Evolutionary conservation across 2,888 invertebrate species (phyloP), one percentile per base, ranked within the genome.

Genomic region (Nephrotoma guestfalica): DNA sequence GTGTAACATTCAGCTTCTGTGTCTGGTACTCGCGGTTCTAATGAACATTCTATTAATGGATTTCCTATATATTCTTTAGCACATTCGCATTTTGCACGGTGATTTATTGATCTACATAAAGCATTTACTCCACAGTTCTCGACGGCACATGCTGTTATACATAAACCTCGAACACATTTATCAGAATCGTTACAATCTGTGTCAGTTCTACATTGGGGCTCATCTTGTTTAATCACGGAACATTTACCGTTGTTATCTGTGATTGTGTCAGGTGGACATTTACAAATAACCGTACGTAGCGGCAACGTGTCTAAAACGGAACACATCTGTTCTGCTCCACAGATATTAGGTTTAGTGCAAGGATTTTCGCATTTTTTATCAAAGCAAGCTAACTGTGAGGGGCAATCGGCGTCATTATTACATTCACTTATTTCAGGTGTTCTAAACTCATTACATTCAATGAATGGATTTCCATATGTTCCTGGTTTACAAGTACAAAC

Each of bases 61-160:
- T 96, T 96, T 89, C 97, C 97, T 51, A 92, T 93, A 90, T 96
- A 97, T 40, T 95, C 96, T 11, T 94, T 92, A 15, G 97, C 94
- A 90, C 97, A 97, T 13, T 93, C 93, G 90, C 97, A 97, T 85
- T 95, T 93, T 0, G 96, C 95, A 88, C 94, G 94, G 90, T 97
- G 97, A 88, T 95, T 94, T 40, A 93, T 90, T 0, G 97, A 95
- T 89, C 93, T 94, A 89, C 97, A 97, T 87, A 96, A 93, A 2
- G 97, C 96, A 89, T 97, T 97, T 86, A 95, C 93, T 87, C 97
- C 97, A 89, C 97, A 97, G 41, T 93, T 93, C 88, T 96, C 95
- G 1, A 95, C 93, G 88, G 93, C 93, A 89, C 97, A 97, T 5
- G 97, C 96, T 87, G 96, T 95, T 6, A 96, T 92, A 90, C 97